Evolutionary conservation across 2,797 vertebrate species (phyloP), one percentile per base, ranked within the genome.

Genomic region (Kryptolebias ocellatus): DNA sequence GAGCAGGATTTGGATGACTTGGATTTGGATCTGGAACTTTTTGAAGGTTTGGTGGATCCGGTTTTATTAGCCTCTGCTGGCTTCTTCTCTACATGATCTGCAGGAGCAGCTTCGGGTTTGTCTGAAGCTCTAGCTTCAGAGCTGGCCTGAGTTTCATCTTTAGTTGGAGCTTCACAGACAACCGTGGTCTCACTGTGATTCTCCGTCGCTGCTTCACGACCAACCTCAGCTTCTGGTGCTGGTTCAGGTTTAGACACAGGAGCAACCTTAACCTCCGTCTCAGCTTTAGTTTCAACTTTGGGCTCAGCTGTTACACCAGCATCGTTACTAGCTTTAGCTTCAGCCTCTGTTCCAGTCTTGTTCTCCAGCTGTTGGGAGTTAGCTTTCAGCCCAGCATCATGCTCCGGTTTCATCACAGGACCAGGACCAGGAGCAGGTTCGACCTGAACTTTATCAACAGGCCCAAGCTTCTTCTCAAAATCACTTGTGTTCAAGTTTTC

Each of bases 1-100:
- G 86, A 85, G 44, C 73, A 80, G 24, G 90, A 85, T 64, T 91
- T 92, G 4, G 90, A 91, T 29, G 88, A 85, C 75, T 89, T 90
- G 24, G 85, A 84, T 42, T 89, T 82, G 5, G 83, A 84, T 64
- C 66, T 85, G 11, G 85, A 89, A 24, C 45, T 63, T 76, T 86
- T 90, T 11, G 74, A 74, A 20, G 20, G 20, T 1, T 74, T 76
- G 34, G 14, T 56, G 17, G 71, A 73, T 52, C 75, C 62, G 11
- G 31, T 64, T 60, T 69, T 79, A 18, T 75, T 63, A 7, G 12
- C 49, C 1, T 87, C 81, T 4, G 50, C 27, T 8, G 67, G 31
- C 10, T 72, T 84, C 65, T 67, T 76, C 56, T 80, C 79, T 31
- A 12, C 5, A 20, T 70, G 53, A 37, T 84, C 79, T 66, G 2